These are phyloP conservation scores for Cynaeus angustus DNA, from an alignment of 2,888 invertebrate species.

Conservation along the genomic window DNA sequence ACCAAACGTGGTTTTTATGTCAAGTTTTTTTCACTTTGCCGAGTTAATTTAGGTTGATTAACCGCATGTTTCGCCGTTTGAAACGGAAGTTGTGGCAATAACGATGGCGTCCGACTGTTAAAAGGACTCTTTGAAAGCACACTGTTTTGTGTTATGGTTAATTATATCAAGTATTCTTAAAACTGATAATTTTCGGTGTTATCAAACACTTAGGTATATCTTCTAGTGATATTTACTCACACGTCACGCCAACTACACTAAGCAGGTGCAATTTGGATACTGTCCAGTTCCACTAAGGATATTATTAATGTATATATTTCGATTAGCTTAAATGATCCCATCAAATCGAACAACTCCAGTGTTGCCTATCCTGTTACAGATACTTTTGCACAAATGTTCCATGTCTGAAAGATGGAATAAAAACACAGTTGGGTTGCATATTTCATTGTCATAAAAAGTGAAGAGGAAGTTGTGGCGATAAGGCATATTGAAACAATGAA, in stretches of 20 bases:
- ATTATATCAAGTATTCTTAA: neutral
- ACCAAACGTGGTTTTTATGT: neutral
- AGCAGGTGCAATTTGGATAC: conserved; percentile 16
- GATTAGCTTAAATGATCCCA: too few relatives aligned
- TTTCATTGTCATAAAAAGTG: too few relatives aligned
- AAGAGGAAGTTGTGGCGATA: conserved; percentile 34
- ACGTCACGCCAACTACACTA: neutral
- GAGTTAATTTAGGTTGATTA: conserved; percentile 49
- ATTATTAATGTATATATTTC: too few relatives aligned
- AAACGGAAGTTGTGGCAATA: conserved; percentile 60
- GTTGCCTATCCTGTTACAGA: too few relatives aligned
- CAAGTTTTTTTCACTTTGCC: conserved; percentile 25
- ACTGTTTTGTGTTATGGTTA: neutral
- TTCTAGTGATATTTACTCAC: conserved; percentile 11
- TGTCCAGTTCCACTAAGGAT: conserved; percentile 1
- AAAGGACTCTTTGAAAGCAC: conserved; percentile 14
- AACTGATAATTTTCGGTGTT: neutral
- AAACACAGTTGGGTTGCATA: too few relatives aligned
- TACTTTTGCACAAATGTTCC: too few relatives aligned
- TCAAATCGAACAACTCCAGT: too few relatives aligned
- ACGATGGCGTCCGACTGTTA: conserved; percentile 54
- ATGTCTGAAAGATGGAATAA: too few relatives aligned
- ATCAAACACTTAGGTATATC: conserved; percentile 9
- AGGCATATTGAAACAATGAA: conserved; percentile 48
- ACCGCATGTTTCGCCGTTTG: conserved; percentile 56